These are phyloP conservation scores for Pseudopleuronectes americanus DNA, from an alignment of 2,797 vertebrate genomes.

Conservation along the genomic window DNA sequence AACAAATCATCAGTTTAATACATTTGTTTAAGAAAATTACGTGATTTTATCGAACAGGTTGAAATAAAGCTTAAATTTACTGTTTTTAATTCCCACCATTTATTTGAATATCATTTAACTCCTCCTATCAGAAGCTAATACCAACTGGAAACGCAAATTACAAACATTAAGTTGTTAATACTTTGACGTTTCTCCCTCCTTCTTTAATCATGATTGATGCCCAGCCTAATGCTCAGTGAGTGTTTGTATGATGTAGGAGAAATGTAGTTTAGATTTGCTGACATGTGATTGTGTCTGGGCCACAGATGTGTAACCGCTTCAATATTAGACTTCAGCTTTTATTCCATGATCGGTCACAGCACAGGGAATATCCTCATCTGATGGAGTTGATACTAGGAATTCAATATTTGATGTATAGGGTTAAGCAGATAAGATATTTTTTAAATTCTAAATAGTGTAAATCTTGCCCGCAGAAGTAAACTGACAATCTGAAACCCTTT, in stretches of 20 bases:
- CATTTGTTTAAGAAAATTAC: background rate
- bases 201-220: slow-evolving; percentile 45
- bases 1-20: background rate
- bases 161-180: slow-evolving; percentile 10
- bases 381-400: background rate
- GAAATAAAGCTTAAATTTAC: no score
- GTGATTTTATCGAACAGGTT: background rate
- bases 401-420: background rate
- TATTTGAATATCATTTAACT: background rate
- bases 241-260: slow-evolving; percentile 56
- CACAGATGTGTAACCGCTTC: slow-evolving; percentile 64
- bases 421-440: background rate
- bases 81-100: background rate
- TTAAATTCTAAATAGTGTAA: background rate
- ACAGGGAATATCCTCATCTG: slow-evolving; percentile 8
- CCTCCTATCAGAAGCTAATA: background rate
- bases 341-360: slow-evolving; percentile 2
- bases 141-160: accelerated
- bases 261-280: slow-evolving; percentile 64
- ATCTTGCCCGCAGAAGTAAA: background rate
- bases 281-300: slow-evolving; percentile 61
- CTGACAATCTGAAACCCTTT: background rate
- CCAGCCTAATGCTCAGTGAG: slow-evolving; percentile 37
- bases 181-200: slow-evolving; percentile 11
- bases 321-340: slow-evolving; percentile 24